Evolutionary conservation across 2,113 vertebrate genomes (phyloP).

Genomic region (Ardeotis arabs): DNA sequence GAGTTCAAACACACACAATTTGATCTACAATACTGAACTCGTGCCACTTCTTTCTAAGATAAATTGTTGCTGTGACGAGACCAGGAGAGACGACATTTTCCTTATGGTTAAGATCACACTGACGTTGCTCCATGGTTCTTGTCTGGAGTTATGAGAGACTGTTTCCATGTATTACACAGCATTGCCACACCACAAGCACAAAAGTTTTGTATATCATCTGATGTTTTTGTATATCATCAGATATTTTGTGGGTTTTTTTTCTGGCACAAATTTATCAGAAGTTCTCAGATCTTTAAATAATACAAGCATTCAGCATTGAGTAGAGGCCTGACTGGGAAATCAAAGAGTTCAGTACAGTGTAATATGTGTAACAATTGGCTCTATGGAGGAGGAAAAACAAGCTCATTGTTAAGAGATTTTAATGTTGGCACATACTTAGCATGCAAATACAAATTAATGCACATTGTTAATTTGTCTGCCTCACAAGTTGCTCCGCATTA

Average conservation of each 20-base stretch:
- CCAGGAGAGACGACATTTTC: not conserved
- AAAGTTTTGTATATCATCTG: not conserved
- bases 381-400: not conserved
- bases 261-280: not conserved
- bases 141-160: not conserved
- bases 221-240: not conserved
- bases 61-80: not conserved
- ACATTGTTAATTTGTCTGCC: conserved; percentile 14
- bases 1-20: not conserved
- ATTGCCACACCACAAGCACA: not conserved
- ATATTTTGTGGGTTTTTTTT: not conserved
- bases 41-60: not conserved
- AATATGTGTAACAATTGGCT: not conserved
- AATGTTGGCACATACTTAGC: not conserved
- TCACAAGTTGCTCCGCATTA: not conserved
- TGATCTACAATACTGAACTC: not conserved
- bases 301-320: not conserved
- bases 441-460: conserved; percentile 4
- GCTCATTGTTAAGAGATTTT: conserved; percentile 20
- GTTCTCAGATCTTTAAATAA: not conserved
- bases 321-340: not conserved
- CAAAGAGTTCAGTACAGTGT: not conserved
- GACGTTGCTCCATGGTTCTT: not conserved
- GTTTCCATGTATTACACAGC: not conserved
- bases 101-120: not conserved